Conservation (phyloP, 2,888 invertebrate species). For the Bembecia ichneumoniformis region DNA sequence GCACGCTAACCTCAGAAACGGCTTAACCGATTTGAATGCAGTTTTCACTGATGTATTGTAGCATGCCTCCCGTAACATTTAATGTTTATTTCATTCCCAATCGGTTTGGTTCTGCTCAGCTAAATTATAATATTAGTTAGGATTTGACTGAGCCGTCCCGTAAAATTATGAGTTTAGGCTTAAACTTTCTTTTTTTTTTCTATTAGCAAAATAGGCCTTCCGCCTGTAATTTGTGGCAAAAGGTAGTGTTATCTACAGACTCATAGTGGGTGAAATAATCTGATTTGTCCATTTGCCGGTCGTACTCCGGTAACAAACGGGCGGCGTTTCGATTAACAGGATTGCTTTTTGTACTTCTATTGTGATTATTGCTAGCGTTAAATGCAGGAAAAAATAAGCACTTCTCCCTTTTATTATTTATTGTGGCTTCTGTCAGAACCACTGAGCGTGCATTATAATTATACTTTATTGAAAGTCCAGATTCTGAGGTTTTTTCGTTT, state of each 20-base stretch:
- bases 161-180: background rate
- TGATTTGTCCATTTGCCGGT: slow-evolving; percentile 70
- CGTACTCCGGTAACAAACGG: slow-evolving; percentile 53
- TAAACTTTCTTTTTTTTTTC: too few relatives aligned
- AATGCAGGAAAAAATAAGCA: slow-evolving; percentile 7
- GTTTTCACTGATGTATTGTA: too few relatives aligned
- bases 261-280: slow-evolving; percentile 71
- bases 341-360: slow-evolving; percentile 56
- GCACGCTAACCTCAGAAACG: too few relatives aligned
- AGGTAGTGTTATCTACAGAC: slow-evolving; percentile 54
- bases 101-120: too few relatives aligned
- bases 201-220: background rate
- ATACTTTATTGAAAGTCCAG: too few relatives aligned
- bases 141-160: background rate
- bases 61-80: too few relatives aligned
- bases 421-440: too few relatives aligned
- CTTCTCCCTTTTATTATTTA: background rate
- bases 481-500: too few relatives aligned
- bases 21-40: too few relatives aligned
- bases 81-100: too few relatives aligned
- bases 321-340: slow-evolving; percentile 57
- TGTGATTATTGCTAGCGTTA: slow-evolving; percentile 29
- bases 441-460: too few relatives aligned
- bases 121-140: too few relatives aligned
- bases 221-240: slow-evolving; percentile 10